Conservation (phyloP, 2,113 vertebrate species). For the Lophochroa leadbeateri region DNA sequence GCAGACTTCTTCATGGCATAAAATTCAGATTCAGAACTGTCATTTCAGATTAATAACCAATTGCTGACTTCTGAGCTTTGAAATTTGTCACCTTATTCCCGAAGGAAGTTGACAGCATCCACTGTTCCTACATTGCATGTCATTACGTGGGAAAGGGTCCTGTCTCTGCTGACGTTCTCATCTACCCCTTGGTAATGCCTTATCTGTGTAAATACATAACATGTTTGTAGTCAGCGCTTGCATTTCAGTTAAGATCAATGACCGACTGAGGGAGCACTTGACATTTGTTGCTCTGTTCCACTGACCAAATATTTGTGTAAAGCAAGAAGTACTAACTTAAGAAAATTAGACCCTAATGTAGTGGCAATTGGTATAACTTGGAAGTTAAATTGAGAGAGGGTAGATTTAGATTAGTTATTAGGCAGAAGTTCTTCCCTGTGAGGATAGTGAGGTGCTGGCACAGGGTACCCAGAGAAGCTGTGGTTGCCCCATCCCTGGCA, state of each 20-base stretch:
- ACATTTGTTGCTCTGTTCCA: background rate
- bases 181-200: background rate
- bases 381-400: too few species aligned
- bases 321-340: background rate
- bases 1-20: background rate
- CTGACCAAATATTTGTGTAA: background rate
- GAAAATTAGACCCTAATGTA: too few species aligned
- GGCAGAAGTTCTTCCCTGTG: too few species aligned
- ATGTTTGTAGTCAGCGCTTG: background rate
- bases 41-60: background rate
- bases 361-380: too few species aligned
- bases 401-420: too few species aligned
- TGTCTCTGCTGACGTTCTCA: background rate
- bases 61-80: background rate
- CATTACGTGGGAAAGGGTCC: accelerated
- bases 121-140: accelerated
- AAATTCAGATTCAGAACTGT: background rate
- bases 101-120: background rate
- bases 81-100: background rate
- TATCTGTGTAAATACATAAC: background rate
- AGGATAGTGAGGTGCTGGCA: too few species aligned
- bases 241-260: background rate
- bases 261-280: background rate
- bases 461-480: too few species aligned
- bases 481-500: too few species aligned